Evolutionary conservation across 2,797 vertebrate species (phyloP), one percentile per base, ranked within the genome.

Genomic region (Pipistrellus pygmaeus): DNA sequence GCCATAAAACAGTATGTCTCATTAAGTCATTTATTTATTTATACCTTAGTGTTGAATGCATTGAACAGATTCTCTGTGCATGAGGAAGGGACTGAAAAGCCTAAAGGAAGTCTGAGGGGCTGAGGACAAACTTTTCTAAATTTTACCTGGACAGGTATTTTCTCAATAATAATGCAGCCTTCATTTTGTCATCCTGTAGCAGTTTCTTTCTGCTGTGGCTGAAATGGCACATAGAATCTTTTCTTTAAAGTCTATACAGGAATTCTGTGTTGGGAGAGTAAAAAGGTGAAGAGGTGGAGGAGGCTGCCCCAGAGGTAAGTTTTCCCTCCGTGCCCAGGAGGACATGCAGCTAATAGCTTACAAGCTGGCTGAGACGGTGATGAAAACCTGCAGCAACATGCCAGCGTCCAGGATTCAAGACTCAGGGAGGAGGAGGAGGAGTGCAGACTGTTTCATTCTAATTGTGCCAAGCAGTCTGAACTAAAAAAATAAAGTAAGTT

Each of bases 351-450:
- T 78, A 78, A 86, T 18, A 78, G 73, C 66, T 7, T 7, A 2
- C 21, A 35, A 27, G 27, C 57, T 8, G 25, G 72, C 53, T 3
- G 8, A 17, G 53, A 41, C 9, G 10, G 68, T 14, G 5, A 32
- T 0, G 25, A 44, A 78, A 71, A 57, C 91, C 60, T 94, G 93
- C 57, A 77, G 73, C 32, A 62, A 88, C 96, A 86, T 0, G 78
- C 38, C 38, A 10, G 69, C 8, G 2, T 80, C 93, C 91, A 78
- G 82, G 51, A 75, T 73, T 95, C 93, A 92, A 94, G 96, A 85
- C 78, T 66, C 5, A 62, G 51, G 85, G 27, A 88, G 82, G 44
- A 27, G 35, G 44, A 44, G 44, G 44, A 35, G 25, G 77, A 35
- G 17, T 48, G 6, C 23, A 53, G 71, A 84, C 25, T 4, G 9